Percentiles rank a stretch among this genome's conserved stretches.
Conservation (phyloP, 2,888 invertebrate species). For the Trissolcus brochymenae region DNA sequence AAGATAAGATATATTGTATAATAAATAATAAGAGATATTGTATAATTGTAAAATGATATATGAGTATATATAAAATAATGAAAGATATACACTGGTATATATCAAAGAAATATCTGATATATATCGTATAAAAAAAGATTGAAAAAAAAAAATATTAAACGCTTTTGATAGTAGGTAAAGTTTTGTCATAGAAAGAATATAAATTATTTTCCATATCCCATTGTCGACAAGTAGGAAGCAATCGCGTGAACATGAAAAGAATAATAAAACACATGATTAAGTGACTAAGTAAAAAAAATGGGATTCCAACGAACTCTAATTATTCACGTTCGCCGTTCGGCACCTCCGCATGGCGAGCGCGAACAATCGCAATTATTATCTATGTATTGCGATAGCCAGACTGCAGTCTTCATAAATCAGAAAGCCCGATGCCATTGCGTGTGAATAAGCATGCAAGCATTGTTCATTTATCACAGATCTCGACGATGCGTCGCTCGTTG, state of each 20-base stretch:
- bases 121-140: too few relatives aligned
- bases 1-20: too few relatives aligned
- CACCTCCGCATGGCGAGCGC: slow-evolving; percentile 3
- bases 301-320: not conserved
- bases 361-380: slow-evolving; percentile 14
- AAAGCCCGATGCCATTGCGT: slow-evolving; percentile 18
- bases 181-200: too few relatives aligned
- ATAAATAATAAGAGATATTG: too few relatives aligned
- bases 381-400: not conserved
- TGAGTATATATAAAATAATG: too few relatives aligned
- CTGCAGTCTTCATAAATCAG: slow-evolving; percentile 19
- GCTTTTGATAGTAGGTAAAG: too few relatives aligned
- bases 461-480: slow-evolving; percentile 48
- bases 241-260: not conserved
- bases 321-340: not conserved
- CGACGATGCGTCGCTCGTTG: slow-evolving; percentile 32
- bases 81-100: too few relatives aligned
- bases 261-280: not conserved
- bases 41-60: too few relatives aligned
- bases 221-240: too few relatives aligned
- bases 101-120: too few relatives aligned
- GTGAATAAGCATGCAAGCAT: slow-evolving; percentile 34
- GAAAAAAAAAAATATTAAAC: too few relatives aligned
- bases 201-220: too few relatives aligned
- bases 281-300: not conserved